Evolutionary conservation across 2,888 invertebrate genomes (phyloP).

Genomic region (Furcula furcula): DNA sequence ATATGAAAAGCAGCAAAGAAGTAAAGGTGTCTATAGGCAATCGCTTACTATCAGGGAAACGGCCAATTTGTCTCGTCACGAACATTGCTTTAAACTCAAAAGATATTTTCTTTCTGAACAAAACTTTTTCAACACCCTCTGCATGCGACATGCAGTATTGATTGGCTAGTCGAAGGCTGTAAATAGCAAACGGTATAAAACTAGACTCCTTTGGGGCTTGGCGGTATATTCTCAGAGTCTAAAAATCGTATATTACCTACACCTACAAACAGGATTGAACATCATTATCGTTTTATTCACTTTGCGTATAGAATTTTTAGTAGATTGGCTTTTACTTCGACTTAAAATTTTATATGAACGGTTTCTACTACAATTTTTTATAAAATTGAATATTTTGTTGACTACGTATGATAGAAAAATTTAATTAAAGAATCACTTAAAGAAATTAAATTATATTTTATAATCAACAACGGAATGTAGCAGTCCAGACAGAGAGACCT

Average conservation of each 20-base stretch:
- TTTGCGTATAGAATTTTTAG: background rate
- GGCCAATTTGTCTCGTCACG: no score
- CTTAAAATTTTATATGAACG: background rate
- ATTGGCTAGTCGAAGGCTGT: slow-evolving; percentile 63
- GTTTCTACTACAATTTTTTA: no score
- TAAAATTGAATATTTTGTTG: no score
- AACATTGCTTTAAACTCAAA: no score
- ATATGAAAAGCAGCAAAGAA: no score
- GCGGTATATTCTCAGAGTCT: slow-evolving; percentile 40
- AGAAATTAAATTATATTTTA: no score
- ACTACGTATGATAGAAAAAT: no score
- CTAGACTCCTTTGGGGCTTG: slow-evolving; percentile 57
- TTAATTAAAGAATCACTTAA: no score
- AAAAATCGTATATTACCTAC: slow-evolving; percentile 1
- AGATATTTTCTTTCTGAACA: slow-evolving; percentile 41
- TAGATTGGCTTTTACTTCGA: background rate
- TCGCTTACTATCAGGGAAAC: no score
- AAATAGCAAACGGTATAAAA: slow-evolving; percentile 67
- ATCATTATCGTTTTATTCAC: background rate
- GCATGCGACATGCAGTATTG: slow-evolving; percentile 67
- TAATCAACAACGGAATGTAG: no score
- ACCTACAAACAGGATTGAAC: background rate
- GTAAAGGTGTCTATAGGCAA: no score
- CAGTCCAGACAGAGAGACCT: no score
- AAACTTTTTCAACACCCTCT: slow-evolving; percentile 45